Conservation (phyloP, 2,113 vertebrate genomes). For the Psettodes erumei region DNA sequence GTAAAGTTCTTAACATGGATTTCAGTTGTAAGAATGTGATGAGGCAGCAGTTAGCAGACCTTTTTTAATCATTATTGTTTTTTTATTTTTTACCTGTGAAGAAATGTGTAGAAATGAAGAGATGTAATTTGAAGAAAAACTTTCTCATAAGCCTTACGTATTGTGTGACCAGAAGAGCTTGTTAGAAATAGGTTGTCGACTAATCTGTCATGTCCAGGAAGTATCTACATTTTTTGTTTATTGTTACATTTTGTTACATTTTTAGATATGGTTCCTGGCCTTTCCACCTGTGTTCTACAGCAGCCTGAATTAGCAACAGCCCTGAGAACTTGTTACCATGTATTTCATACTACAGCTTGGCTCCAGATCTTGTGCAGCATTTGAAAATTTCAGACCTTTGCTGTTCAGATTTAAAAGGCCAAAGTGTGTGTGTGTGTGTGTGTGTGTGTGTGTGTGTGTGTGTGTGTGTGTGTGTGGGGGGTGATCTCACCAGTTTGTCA, state of each 20-base stretch:
- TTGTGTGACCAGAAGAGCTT: too few species aligned
- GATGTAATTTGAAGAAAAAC: too few species aligned
- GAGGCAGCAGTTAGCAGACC: not conserved
- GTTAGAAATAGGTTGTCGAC: not conserved
- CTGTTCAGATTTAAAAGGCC: not conserved
- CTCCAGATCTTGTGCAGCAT: not conserved
- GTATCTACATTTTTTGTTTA: not conserved
- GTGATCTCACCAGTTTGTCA: not conserved
- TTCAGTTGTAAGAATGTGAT: not conserved
- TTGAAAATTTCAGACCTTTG: slow-evolving; percentile 8
- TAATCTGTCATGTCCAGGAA: not conserved
- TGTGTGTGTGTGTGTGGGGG: too few species aligned
- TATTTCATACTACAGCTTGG: not conserved
- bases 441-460: too few species aligned
- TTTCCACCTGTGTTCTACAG: not conserved
- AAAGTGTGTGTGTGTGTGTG: not conserved
- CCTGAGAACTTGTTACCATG: not conserved
- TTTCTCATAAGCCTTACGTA: too few species aligned
- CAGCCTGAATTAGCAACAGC: too few species aligned
- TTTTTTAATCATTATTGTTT: too few species aligned
- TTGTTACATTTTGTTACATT: not conserved
- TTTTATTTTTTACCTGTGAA: too few species aligned
- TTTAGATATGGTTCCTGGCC: not conserved
- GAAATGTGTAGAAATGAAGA: too few species aligned
- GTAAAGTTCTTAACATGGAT: not conserved